These are phyloP conservation scores for Aspidiotus destructor DNA, from an alignment of 2,888 invertebrate species.

Conservation along the genomic window DNA sequence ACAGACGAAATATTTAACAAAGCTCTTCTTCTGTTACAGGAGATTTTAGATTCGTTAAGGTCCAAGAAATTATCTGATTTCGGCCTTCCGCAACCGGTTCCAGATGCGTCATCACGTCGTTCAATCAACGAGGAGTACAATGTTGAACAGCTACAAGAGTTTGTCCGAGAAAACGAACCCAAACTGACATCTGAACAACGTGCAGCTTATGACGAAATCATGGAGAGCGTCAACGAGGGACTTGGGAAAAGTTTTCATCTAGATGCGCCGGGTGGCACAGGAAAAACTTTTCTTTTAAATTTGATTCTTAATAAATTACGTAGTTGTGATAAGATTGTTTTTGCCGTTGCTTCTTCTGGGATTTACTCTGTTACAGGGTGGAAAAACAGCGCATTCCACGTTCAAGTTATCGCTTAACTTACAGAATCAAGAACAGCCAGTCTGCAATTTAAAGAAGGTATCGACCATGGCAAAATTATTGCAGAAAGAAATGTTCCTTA, in stretches of 20 bases:
- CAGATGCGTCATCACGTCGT: no score
- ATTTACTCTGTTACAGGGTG: conserved; percentile 42
- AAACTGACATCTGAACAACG: conserved; percentile 31
- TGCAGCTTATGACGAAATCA: conserved; percentile 34
- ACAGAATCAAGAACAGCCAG: not conserved
- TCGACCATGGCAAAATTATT: conserved; percentile 20
- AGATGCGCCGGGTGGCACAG: conserved; percentile 41
- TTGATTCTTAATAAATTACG: conserved; percentile 41
- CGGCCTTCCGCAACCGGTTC: no score
- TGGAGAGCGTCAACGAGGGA: conserved; percentile 12
- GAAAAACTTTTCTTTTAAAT: conserved; percentile 43
- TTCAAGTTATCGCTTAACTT: conserved; percentile 41
- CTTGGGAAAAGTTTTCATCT: conserved; percentile 37
- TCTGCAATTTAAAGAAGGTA: conserved; percentile 22
- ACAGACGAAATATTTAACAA: no score
- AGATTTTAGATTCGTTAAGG: no score
- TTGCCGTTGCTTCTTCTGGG: conserved; percentile 43
- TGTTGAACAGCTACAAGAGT: no score
- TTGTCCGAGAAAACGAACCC: conserved; percentile 37
- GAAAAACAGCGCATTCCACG: conserved; percentile 42
- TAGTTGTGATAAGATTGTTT: conserved; percentile 39
- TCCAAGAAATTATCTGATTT: no score
- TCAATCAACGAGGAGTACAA: no score
- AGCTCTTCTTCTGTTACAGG: no score
- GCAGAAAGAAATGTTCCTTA: conserved; percentile 18